A percentile compares a stretch with the other conserved stretches of the same genome.
phyloP scores from a whole-genome alignment of 2,113 vertebrate genomes.

The Parus major region DNA sequence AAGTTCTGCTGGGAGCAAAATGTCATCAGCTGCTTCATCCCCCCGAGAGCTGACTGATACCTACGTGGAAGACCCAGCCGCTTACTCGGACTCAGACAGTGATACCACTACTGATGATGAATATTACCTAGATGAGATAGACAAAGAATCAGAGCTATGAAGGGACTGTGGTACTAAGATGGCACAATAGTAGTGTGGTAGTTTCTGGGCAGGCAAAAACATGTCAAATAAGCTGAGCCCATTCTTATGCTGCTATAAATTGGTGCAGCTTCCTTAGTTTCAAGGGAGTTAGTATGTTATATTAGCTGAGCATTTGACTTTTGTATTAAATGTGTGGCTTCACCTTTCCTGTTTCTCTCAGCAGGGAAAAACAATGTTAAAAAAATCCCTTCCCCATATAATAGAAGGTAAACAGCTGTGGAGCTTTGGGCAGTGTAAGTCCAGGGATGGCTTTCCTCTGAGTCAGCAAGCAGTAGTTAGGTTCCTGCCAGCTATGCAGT shows the following conservation, averaged over 20 bases:
- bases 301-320: not conserved
- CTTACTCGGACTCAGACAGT: constrained; percentile 83
- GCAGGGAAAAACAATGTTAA: not conserved
- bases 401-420: constrained; percentile 7
- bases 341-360: not conserved
- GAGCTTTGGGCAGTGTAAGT: not conserved
- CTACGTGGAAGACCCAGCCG: constrained; percentile 57
- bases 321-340: not conserved
- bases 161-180: not conserved
- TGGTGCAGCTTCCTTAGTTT: not conserved
- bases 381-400: not conserved
- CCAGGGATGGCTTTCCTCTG: constrained; percentile 31
- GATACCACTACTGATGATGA: constrained; percentile 94
- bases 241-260: not conserved
- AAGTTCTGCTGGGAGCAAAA: constrained; percentile 52
- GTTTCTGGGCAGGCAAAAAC: not conserved
- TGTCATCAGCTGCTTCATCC: constrained; percentile 64
- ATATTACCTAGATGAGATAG: constrained; percentile 87
- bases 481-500: not conserved
- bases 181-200: rapidly evolving
- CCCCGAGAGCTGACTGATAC: constrained; percentile 63
- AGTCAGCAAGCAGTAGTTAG: constrained; percentile 14
- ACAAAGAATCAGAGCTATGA: constrained; percentile 84
- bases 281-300: not conserved
- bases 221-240: not conserved